A percentile compares a stretch with the other conserved stretches of the same genome.
Conservation (phyloP, 2,797 vertebrate genomes). For the Erethizon dorsatum region DNA sequence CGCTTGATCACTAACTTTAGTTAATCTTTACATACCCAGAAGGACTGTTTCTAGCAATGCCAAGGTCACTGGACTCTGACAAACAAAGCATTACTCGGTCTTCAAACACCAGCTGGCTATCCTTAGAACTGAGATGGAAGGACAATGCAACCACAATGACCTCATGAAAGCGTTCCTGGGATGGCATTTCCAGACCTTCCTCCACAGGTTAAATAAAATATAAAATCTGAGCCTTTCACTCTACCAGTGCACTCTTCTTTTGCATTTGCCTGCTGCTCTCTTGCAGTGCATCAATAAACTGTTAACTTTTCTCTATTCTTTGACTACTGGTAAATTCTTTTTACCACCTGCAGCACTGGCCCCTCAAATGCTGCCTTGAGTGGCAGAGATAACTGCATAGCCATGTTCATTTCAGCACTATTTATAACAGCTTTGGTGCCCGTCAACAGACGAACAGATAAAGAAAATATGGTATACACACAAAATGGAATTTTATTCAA, state of each 20-base stretch:
- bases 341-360: not conserved
- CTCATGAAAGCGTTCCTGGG: not conserved
- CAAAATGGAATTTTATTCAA: not conserved
- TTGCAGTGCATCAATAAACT: not conserved
- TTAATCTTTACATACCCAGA: not conserved
- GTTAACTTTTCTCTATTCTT: not conserved
- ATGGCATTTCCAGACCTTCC: not conserved
- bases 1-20: not conserved
- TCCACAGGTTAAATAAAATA: not conserved
- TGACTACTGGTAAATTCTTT: not conserved
- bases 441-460: not conserved
- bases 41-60: not conserved
- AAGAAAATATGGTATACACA: not conserved
- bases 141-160: not conserved
- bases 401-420: not conserved
- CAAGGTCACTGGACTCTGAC: not conserved
- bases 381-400: not conserved
- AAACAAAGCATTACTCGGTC: not conserved
- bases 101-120: not conserved
- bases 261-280: not conserved
- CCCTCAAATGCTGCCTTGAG: not conserved
- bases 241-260: not conserved
- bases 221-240: not conserved
- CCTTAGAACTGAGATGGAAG: not conserved
- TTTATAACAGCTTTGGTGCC: not conserved